phyloP scores from a whole-genome alignment of 2,113 vertebrate genomes.

The Lepisosteus osseus region DNA sequence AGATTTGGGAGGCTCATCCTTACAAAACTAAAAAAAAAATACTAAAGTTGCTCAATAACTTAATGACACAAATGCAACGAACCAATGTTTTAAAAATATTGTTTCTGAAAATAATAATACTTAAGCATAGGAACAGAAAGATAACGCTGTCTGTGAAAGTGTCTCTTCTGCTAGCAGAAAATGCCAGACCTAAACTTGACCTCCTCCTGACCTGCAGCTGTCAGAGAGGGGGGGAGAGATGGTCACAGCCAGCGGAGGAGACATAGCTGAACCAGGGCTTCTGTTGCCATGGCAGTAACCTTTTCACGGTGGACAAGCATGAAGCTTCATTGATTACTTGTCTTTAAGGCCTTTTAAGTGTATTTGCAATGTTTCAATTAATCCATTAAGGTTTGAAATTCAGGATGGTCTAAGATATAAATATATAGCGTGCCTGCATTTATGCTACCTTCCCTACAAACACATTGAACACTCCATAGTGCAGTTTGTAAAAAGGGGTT shows the following conservation, averaged over 20 bases:
- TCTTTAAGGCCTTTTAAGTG: slow-evolving; percentile 3
- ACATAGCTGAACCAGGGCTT: slow-evolving; percentile 1
- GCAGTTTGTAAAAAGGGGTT: too few species aligned
- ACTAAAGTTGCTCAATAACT: too few species aligned
- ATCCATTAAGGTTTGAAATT: background rate
- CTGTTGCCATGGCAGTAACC: slow-evolving; percentile 35
- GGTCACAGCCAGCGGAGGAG: background rate
- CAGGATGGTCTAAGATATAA: background rate
- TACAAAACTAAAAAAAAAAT: too few species aligned
- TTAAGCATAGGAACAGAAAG: background rate
- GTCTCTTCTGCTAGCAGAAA: slow-evolving; percentile 33
- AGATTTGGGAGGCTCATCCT: too few species aligned
- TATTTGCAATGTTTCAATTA: slow-evolving; percentile 3
- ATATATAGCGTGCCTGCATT: too few species aligned
- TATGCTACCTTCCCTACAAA: too few species aligned
- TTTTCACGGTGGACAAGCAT: slow-evolving; percentile 7
- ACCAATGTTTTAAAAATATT: too few species aligned
- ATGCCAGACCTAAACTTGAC: slow-evolving; percentile 45
- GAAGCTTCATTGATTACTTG: slow-evolving; percentile 20
- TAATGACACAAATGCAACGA: too few species aligned
- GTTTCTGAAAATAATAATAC: too few species aligned
- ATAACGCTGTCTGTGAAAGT: slow-evolving; percentile 35
- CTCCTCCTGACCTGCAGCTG: slow-evolving; percentile 26
- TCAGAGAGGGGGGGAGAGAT: slow-evolving; percentile 18
- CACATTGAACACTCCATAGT: too few species aligned